These are phyloP conservation scores for Lamellibrachia satsuma DNA, from an alignment of 2,888 invertebrate genomes.

Conservation along the genomic window DNA sequence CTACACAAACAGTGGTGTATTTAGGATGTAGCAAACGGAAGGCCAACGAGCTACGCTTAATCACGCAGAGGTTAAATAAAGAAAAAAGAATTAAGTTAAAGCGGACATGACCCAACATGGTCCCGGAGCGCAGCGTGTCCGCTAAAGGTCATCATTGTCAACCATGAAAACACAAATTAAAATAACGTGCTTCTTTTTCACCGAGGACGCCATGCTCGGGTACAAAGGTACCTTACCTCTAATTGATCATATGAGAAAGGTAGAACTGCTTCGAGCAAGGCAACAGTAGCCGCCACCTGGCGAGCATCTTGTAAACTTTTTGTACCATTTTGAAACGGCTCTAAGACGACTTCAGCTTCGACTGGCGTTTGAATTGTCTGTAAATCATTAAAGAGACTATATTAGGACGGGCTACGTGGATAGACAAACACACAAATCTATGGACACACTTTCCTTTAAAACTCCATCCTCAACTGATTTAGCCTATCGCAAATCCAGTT, in stretches of 20 bases:
- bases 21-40: too few species aligned
- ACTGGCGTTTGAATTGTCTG: background rate
- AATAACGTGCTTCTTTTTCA: background rate
- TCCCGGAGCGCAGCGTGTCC: too few species aligned
- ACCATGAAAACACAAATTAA: background rate
- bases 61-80: too few species aligned
- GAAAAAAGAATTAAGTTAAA: too few species aligned
- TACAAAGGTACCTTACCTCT: background rate
- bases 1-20: too few species aligned
- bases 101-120: too few species aligned
- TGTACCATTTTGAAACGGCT: background rate
- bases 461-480: too few species aligned
- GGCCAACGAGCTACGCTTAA: too few species aligned
- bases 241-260: background rate
- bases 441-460: too few species aligned
- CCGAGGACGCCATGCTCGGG: background rate
- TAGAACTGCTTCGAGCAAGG: background rate
- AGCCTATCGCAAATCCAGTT: too few species aligned
- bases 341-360: background rate
- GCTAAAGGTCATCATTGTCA: background rate
- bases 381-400: background rate
- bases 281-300: background rate
- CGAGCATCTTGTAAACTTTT: slow-evolving; percentile 8
- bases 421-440: background rate
- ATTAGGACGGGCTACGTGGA: background rate